Base-by-base conservation (phyloP, 2,888 invertebrate genomes). In the Diploptera punctata region DNA sequence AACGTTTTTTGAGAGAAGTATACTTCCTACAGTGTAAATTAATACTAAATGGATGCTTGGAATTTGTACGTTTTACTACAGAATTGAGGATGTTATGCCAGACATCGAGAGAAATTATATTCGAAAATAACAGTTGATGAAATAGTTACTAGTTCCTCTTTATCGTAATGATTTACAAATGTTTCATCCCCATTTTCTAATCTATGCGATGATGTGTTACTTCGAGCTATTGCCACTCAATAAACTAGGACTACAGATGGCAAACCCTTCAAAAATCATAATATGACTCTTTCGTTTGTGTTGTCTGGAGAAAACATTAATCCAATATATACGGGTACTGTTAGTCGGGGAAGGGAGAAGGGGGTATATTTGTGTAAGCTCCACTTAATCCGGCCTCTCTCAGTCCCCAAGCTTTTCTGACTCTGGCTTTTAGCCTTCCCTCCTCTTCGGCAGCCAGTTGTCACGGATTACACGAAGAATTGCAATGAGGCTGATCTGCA, bases 381-480 rank as follows among this genome's bases (percentile, higher is more conserved):
- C 65, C 26, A 33, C 44, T 65, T 65, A 65, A 65, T 65, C 65
- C 65, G n/a, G n/a, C 24, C 21, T 44, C 47, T 26, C 26, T 26
- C 65, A 24, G 26, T 44, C 65, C 65, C 65, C 29, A 43, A 33
- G 38, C 31, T 52, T 67, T 31, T 52, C n/a, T n/a, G n/a, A n/a
- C n/a, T n/a, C n/a, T n/a, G n/a, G 68, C 26, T 47, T 52, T 18
- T 60, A 31, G 18, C 13, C 33, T 18, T 19, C 54, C 68, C 47
- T 47, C 47, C 47, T 26, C 44, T 65, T 65, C 43, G 60, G 26
- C 61, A 19, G 68, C 60, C 49, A 72, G 72, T 74, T 74, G 74
- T 71, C 70, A 68, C 70, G 72, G 75, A 75, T 75, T 75, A 75
- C 68, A 67, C 67, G 57, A 75, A 75, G 75, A 75, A 75, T 75